Percentiles rank a stretch among this genome's conserved stretches.
Conservation (phyloP, 2,797 vertebrate genomes). For the Myiotriccus ornatus region DNA sequence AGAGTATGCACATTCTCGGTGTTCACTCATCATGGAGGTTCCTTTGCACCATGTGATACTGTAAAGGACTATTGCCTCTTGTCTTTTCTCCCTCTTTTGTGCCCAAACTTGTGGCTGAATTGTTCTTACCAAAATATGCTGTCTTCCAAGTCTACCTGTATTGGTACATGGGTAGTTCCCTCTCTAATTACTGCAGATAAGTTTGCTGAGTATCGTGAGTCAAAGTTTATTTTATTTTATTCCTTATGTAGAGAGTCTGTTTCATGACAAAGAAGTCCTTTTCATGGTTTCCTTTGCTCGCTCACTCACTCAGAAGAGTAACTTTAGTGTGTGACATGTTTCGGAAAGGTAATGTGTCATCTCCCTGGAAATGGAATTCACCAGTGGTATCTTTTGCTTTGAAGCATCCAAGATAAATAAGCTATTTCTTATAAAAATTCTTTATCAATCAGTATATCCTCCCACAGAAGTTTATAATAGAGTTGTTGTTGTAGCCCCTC, state of each 20-base stretch:
- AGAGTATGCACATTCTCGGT: not conserved
- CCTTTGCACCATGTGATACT: not conserved
- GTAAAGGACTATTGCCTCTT: not conserved
- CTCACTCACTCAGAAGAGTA: not conserved
- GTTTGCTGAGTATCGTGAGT: not conserved
- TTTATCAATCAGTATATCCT: not conserved
- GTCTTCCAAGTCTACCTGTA: not conserved
- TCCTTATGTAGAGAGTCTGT: not conserved
- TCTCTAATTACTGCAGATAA: not conserved
- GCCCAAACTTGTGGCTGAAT: not conserved
- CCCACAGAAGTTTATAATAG: not conserved
- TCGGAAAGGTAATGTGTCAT: not conserved
- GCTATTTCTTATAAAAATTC: not conserved
- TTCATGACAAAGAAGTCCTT: not conserved
- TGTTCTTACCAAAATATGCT: not conserved
- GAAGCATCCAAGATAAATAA: not conserved
- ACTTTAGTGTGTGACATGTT: not conserved
- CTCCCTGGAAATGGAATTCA: constrained; percentile 8
- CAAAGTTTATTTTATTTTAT: not conserved
- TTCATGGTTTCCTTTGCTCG: not conserved
- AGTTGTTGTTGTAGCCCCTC: not conserved
- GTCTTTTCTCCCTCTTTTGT: not conserved
- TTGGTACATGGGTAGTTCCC: not conserved
- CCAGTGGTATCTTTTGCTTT: not conserved
- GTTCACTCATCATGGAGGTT: not conserved